phyloP scores from a whole-genome alignment of 1,140 invertebrate species.

The Helicoverpa zea region DNA sequence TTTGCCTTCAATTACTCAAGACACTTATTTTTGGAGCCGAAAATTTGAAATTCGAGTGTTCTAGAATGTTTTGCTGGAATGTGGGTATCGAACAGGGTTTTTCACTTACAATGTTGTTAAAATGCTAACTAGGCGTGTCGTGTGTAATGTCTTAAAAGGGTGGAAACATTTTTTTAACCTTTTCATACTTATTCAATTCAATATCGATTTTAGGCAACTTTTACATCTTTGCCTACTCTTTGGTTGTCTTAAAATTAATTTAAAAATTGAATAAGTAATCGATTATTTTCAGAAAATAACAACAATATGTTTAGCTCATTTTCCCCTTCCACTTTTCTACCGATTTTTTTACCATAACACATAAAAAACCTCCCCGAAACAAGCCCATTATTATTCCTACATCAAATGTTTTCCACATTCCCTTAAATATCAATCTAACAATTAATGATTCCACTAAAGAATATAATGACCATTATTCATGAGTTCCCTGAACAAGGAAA shows the following conservation, averaged over 20 bases:
- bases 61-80: conserved; percentile 7
- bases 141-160: not conserved
- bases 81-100: conserved; percentile 22
- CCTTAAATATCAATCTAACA: too few relatives aligned
- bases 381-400: too few relatives aligned
- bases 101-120: conserved; percentile 10
- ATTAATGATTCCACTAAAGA: not conserved
- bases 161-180: not conserved
- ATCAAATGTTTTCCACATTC: too few relatives aligned
- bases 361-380: too few relatives aligned
- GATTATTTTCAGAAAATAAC: too few relatives aligned
- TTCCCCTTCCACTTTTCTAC: too few relatives aligned
- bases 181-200: not conserved
- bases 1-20: conserved; percentile 28
- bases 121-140: not conserved
- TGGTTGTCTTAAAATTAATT: too few relatives aligned
- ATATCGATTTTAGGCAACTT: not conserved
- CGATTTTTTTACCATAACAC: too few relatives aligned
- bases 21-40: not conserved
- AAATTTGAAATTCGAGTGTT: conserved; percentile 22
- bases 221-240: too few relatives aligned
- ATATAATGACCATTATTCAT: conserved; percentile 39
- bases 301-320: too few relatives aligned
- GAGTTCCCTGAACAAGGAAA: conserved; percentile 32
- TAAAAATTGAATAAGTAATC: too few relatives aligned